A percentile compares a stretch with the other conserved stretches of the same genome.
Conservation (phyloP, 2,888 invertebrate species). For the Exephanes ischioxanthus region DNA sequence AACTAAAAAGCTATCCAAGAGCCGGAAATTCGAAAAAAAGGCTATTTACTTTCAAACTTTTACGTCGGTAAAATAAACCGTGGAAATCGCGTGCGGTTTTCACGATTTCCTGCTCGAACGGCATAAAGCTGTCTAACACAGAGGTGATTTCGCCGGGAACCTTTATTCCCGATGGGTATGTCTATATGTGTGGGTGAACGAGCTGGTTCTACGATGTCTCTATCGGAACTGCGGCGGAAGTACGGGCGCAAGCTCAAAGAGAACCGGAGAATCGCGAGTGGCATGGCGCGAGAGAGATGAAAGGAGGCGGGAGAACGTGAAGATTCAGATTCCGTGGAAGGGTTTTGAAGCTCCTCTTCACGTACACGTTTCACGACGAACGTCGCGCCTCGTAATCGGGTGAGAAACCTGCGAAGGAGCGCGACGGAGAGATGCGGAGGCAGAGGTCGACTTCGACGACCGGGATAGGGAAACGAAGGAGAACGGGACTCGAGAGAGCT, state of each 20-base stretch:
- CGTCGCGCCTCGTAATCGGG: constrained; percentile 44
- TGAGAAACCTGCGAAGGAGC: constrained; percentile 6
- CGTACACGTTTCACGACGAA: constrained; percentile 49
- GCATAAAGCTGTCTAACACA: constrained; percentile 42
- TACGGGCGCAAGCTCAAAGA: constrained; percentile 45
- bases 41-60: background rate
- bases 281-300: constrained; percentile 18
- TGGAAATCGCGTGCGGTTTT: constrained; percentile 25
- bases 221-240: constrained; percentile 51
- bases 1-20: constrained; percentile 38
- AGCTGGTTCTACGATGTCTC: constrained; percentile 10
- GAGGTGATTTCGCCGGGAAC: constrained; percentile 3
- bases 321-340: constrained; percentile 51
- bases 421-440: constrained; percentile 1
- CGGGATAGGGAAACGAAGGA: constrained; percentile 9
- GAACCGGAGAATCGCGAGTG: constrained; percentile 30
- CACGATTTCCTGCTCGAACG: constrained; percentile 34
- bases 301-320: constrained; percentile 31
- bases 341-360: constrained; percentile 24
- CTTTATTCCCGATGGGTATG: background rate
- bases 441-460: constrained; percentile 32
- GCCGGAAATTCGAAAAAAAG: background rate
- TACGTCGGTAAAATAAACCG: constrained; percentile 19
- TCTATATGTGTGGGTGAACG: constrained; percentile 11
- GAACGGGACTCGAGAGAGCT: constrained; percentile 33